Evolutionary conservation across 2,113 vertebrate species (phyloP), one percentile per base, ranked within the genome.

Genomic region (human): DNA sequence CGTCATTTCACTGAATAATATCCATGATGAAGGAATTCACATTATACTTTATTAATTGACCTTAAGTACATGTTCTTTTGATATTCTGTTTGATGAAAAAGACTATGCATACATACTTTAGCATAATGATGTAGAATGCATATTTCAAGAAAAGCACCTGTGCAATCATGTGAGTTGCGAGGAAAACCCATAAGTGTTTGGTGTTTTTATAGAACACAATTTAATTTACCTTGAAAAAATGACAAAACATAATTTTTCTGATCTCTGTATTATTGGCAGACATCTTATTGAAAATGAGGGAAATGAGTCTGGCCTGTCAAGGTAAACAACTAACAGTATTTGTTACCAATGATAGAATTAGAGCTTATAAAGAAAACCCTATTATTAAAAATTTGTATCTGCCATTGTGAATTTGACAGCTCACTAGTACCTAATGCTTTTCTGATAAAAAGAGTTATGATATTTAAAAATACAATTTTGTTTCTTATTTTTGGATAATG

Each of bases 291-390:
- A 82, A 76, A 93, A 91, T 81, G 45, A 94, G 73, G 85, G 38
- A 89, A 92, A 5, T 30, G 59, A 61, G 8, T 57, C 16, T 89
- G 16, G 68, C 30, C 30, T 27, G 17, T 79, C 52, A 93, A 93
- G 23, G 43, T 88, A 94, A 89, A 94, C 14, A 89, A 57, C 45
- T 94, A 64, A 84, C 66, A 93, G 50, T 79, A 40, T 76, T 92
- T 70, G n/a, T 86, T 90, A 40, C 22, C 84, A 80, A n/a, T 76
- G 43, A 79, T 35, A 85, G 70, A 94, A 93, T 57, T 70, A 87
- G 68, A 90, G 80, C 48, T 92, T 92, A 90, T 50, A 87, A 90
- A 89, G 82, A 81, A 93, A 92, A 97, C 87, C 48, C 16, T n/a
- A 83, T 70, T 94, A 70, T 68, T 48, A 78, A 82, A 72, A 89